Evolutionary conservation across 2,888 invertebrate species (phyloP).

Genomic region (Lycia hirtaria): DNA sequence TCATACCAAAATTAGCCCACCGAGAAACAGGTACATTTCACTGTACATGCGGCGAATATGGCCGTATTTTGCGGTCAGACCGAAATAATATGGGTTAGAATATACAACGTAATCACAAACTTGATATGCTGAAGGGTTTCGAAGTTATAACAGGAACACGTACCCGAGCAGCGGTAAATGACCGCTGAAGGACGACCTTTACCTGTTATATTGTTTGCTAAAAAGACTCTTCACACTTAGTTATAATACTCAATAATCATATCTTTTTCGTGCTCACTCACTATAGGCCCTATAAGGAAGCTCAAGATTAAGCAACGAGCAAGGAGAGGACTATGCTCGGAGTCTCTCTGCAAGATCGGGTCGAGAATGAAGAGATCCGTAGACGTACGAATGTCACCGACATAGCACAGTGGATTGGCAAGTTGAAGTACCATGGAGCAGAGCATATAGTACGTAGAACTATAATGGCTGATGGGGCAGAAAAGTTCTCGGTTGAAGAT

Average conservation of each 20-base stretch:
- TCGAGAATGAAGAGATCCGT: too few species aligned
- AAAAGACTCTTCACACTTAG: neutral
- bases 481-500: too few species aligned
- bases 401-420: too few species aligned
- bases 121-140: constrained; percentile 15
- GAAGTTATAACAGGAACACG: constrained; percentile 17
- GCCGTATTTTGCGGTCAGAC: constrained; percentile 3
- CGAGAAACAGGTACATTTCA: constrained; percentile 1
- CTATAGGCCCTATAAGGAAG: too few species aligned
- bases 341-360: too few species aligned
- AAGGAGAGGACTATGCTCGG: too few species aligned
- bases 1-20: neutral
- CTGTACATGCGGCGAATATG: neutral
- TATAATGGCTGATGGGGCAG: too few species aligned
- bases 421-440: too few species aligned
- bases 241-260: neutral
- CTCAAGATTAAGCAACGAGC: too few species aligned
- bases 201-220: constrained; percentile 20
- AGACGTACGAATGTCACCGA: too few species aligned
- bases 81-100: constrained; percentile 11
- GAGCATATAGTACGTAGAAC: too few species aligned
- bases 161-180: constrained; percentile 18
- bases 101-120: constrained; percentile 14
- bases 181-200: constrained; percentile 26
- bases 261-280: too few species aligned